Conservation (phyloP, 2,797 vertebrate species). For the Crax fasciolata region DNA sequence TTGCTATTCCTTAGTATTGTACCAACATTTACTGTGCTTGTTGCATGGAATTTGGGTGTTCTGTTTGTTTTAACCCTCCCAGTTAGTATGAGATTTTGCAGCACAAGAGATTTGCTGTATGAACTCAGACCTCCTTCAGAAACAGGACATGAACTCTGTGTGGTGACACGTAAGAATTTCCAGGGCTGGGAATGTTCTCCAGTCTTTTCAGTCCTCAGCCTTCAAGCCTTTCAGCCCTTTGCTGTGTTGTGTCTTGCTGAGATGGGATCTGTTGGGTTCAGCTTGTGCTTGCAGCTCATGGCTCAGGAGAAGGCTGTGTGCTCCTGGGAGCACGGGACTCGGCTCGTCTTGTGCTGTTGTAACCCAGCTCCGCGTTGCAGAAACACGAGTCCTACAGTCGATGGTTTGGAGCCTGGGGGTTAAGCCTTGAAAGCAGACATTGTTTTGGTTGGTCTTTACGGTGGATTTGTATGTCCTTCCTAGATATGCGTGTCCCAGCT, state of each 20-base stretch:
- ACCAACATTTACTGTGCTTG: not conserved
- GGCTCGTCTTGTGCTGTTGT: not conserved
- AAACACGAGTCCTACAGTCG: not conserved
- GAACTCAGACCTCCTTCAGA: not conserved
- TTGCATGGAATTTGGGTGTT: not conserved
- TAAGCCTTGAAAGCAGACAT: not conserved
- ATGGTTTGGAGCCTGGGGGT: not conserved
- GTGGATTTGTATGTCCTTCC: not conserved
- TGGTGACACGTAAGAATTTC: not conserved
- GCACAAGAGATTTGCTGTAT: not conserved
- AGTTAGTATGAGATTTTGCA: not conserved
- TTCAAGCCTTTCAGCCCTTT: not conserved
- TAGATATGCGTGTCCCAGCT: not conserved
- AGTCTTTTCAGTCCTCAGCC: not conserved
- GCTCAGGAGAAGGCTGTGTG: not conserved
- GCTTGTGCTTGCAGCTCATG: not conserved
- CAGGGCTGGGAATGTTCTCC: not conserved
- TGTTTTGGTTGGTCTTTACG: not conserved
- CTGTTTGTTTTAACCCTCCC: not conserved
- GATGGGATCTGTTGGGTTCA: not conserved
- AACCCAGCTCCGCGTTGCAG: not conserved
- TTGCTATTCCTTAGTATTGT: not conserved
- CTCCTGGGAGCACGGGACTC: not conserved
- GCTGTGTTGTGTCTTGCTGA: not conserved
- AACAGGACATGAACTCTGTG: not conserved